Conservation (phyloP, 2,797 vertebrate species). For the Synanceia verrucosa region DNA sequence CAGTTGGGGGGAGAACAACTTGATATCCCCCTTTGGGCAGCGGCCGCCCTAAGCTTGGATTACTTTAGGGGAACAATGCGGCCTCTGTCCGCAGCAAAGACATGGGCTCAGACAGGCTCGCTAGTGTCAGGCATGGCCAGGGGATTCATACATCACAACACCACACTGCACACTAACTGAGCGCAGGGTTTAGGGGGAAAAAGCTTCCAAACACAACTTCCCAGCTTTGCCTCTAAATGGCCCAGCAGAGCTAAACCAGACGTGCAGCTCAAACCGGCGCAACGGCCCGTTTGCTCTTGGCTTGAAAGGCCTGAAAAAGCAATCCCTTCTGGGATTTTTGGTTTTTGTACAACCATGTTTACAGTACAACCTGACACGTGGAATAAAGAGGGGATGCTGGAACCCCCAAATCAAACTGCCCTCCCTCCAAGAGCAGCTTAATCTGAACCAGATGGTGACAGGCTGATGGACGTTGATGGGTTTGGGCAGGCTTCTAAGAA, state of each 20-base stretch:
- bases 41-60: slow-evolving; percentile 77
- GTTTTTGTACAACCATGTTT: slow-evolving; percentile 80
- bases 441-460: slow-evolving; percentile 82
- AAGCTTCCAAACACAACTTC: slow-evolving; percentile 65
- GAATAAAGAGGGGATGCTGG: slow-evolving; percentile 71
- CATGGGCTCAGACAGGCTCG: slow-evolving; percentile 76
- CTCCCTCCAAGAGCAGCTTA: slow-evolving; percentile 69
- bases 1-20: slow-evolving; percentile 76
- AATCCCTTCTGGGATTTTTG: slow-evolving; percentile 72
- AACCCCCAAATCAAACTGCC: slow-evolving; percentile 74
- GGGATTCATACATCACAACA: slow-evolving; percentile 80
- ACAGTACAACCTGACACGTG: slow-evolving; percentile 79
- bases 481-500: slow-evolving; percentile 72
- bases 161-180: slow-evolving; percentile 55
- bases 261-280: slow-evolving; percentile 37
- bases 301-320: slow-evolving; percentile 55
- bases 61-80: slow-evolving; percentile 84
- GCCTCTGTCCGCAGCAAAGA: slow-evolving; percentile 79
- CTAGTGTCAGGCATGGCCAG: slow-evolving; percentile 71
- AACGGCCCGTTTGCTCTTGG: slow-evolving; percentile 69
- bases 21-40: slow-evolving; percentile 78
- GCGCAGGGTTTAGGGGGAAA: slow-evolving; percentile 55
- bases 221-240: slow-evolving; percentile 68
- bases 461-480: slow-evolving; percentile 68
- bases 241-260: slow-evolving; percentile 73